Base-by-base conservation (phyloP, 2,888 invertebrate species). In the Cosmia trapezina region DNA sequence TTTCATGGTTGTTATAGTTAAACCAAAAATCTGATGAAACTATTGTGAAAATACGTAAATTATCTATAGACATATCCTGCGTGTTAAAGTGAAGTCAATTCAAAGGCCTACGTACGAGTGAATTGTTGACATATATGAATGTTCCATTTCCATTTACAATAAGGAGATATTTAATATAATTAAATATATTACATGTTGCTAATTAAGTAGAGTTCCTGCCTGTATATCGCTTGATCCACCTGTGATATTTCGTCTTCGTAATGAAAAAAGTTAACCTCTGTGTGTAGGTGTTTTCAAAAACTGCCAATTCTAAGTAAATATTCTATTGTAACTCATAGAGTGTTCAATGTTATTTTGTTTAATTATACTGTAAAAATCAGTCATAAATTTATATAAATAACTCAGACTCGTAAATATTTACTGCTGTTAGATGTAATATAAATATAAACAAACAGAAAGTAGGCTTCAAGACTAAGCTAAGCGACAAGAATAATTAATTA, bases 211-310 rank as follows among this genome's bases (percentile, higher is more conserved):
- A 94, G 94, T 94, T 95, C 95, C 95, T 95, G 96, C 94, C 93
- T 95, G 93, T 94, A 91, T 87, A 93, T 94, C 91, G 95, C 95
- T 95, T 95, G 86, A 92, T 92, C 91, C 90, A 93, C 94, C 95
- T 96, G 96, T 96, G 96, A 96, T 96, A 96, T 89, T 92, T 92
- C 90, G 89, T 91, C 91, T 91, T 92, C 88, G 83, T 91, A 88
- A 85, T 89, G 84, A 91, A 88, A 90, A 91, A 88, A 90, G 89
- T 93, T 92, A 83, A 91, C 83, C 86, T 92, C 89, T 88, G 90
- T 89, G 91, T 81, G 75, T 84, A 84, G 85, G 78, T 90, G 86
- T 89, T 87, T 91, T 90, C 88, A 88, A 80, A 91, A 89, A 89
- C 92, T 94, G 92, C 91, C 92, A 92, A 90, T 90, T 88, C 90